Percentiles rank a stretch among this genome's conserved stretches.
phyloP scores from a whole-genome alignment of 2,113 vertebrate genomes.

The Euleptes europaea region DNA sequence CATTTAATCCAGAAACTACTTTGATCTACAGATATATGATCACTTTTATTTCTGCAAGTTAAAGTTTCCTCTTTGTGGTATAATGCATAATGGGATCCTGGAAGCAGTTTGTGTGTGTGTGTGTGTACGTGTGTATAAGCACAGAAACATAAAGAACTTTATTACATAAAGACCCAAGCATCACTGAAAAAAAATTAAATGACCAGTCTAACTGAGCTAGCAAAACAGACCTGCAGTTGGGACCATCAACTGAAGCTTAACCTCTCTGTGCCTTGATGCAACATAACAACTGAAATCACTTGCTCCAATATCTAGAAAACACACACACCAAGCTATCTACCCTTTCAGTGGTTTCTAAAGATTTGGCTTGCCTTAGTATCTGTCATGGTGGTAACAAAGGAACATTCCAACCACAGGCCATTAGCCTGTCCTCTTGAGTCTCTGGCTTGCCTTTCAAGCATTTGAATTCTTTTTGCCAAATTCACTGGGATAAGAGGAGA shows the following conservation, averaged over 20 bases:
- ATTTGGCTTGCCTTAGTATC: accelerated
- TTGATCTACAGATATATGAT: background rate
- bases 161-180: no score
- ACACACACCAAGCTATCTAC: background rate
- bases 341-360: accelerated
- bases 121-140: background rate
- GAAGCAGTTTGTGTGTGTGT: no score
- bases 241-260: background rate
- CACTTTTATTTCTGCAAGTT: background rate
- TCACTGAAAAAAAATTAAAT: background rate
- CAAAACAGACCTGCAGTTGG: background rate
- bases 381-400: accelerated
- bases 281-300: no score
- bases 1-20: background rate
- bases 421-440: background rate
- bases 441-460: accelerated
- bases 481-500: accelerated
- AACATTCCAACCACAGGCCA: background rate
- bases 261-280: background rate
- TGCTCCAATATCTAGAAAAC: background rate
- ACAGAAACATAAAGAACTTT: no score
- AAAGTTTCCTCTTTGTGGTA: background rate
- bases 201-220: background rate
- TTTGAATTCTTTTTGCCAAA: accelerated
- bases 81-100: background rate